Evolutionary conservation across 2,888 invertebrate species (phyloP).

Genomic region (Folsomia manolachei): DNA sequence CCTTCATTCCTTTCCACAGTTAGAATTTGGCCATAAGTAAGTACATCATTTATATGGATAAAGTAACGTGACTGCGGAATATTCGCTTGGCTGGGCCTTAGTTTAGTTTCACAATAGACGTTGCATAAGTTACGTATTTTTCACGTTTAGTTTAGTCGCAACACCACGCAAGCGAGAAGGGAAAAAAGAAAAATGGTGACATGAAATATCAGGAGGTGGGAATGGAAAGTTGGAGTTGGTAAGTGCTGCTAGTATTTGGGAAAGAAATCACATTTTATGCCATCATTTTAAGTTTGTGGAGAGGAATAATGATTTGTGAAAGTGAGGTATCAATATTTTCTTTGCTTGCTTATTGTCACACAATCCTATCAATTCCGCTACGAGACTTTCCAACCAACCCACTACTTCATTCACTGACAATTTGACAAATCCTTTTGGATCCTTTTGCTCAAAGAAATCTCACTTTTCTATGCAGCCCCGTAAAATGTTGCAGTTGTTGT

Average conservation of each 20-base stretch:
- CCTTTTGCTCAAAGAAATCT: conserved; percentile 3
- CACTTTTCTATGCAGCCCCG: neutral
- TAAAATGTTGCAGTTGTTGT: no score
- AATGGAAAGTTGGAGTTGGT: conserved; percentile 5
- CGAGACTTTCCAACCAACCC: neutral
- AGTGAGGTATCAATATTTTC: conserved; percentile 5
- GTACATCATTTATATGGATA: no score
- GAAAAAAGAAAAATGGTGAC: neutral
- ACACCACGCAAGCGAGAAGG: no score
- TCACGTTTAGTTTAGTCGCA: no score
- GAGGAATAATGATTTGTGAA: neutral
- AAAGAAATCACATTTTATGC: conserved; percentile 12
- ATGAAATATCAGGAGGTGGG: neutral
- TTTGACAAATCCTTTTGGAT: conserved; percentile 21
- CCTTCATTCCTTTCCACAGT: no score
- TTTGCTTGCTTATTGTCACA: neutral
- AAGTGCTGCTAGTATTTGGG: conserved; percentile 6
- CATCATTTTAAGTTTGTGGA: neutral
- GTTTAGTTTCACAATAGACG: no score
- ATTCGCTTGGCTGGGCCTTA: no score
- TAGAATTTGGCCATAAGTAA: no score
- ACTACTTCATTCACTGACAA: conserved; percentile 19
- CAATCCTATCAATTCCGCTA: no score
- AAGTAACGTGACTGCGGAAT: no score
- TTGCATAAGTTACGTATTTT: no score